A percentile compares a stretch with the other conserved stretches of the same genome.
phyloP scores from a whole-genome alignment of 2,888 invertebrate species.

The Acrocyrtus sp. region DNA sequence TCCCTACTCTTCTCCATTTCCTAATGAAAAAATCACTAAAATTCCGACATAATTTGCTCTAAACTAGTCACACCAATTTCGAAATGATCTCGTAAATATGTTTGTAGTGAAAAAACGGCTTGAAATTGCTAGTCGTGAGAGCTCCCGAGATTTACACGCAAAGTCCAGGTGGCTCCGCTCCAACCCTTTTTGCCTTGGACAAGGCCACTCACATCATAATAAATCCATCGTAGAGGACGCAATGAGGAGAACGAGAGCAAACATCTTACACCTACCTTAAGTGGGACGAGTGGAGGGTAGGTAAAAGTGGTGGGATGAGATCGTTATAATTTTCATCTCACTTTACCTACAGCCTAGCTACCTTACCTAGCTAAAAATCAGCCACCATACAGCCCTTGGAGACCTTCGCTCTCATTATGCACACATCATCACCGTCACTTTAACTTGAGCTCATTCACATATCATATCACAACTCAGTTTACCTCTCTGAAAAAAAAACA shows the following conservation, averaged over 20 bases:
- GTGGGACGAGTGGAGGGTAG: too few relatives aligned
- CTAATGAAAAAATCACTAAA: too few relatives aligned
- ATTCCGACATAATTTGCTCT: too few relatives aligned
- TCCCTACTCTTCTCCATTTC: too few relatives aligned
- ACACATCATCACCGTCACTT: conserved; percentile 22
- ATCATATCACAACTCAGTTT: conserved; percentile 13
- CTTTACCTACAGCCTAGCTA: not conserved
- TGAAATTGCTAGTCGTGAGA: too few relatives aligned
- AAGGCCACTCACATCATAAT: conserved; percentile 43
- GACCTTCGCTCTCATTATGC: conserved; percentile 42
- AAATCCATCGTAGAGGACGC: not conserved
- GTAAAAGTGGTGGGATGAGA: not conserved
- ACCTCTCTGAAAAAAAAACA: conserved; percentile 11
- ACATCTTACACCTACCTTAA: conserved; percentile 8
- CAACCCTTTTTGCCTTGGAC: conserved; percentile 54
- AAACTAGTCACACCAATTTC: too few relatives aligned
- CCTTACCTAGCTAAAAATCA: too few relatives aligned
- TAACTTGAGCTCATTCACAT: conserved; percentile 16
- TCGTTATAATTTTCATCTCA: not conserved
- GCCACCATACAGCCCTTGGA: too few relatives aligned
- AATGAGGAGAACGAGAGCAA: conserved; percentile 14
- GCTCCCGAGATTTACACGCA: conserved; percentile 45
- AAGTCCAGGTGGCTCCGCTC: conserved; percentile 42
- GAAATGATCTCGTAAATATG: too few relatives aligned
- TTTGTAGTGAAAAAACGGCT: too few relatives aligned